phyloP scores from a whole-genome alignment of 2,113 vertebrate species.

The Polyodon spathula region DNA sequence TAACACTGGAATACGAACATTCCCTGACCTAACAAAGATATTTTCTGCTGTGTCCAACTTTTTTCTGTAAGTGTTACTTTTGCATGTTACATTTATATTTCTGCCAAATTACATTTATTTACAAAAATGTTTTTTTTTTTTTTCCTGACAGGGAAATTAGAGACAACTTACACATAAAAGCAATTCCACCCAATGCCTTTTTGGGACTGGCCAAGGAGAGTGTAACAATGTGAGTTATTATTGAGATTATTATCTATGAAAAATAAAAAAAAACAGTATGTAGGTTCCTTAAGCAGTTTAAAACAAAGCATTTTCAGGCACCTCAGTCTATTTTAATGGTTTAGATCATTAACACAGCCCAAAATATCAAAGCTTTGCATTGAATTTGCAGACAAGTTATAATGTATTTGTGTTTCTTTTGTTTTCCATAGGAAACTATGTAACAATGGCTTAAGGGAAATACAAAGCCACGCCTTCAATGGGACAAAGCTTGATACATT shows the following conservation, averaged over 20 bases:
- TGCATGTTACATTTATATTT: not conserved
- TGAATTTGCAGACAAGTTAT: too few species aligned
- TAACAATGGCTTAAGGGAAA: slow-evolving; percentile 64
- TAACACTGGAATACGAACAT: slow-evolving; percentile 55
- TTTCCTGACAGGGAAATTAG: slow-evolving; percentile 54
- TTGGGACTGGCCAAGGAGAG: slow-evolving; percentile 62
- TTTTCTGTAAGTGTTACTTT: slow-evolving; percentile 53
- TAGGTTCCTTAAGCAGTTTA: not conserved
- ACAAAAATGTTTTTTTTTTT: not conserved
- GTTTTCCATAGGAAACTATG: slow-evolving; percentile 45
- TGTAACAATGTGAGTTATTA: slow-evolving; percentile 52
- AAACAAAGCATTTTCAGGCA: too few species aligned
- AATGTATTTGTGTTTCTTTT: slow-evolving; percentile 5
- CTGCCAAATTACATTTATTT: not conserved
- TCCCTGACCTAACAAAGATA: slow-evolving; percentile 62
- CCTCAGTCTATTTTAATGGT: too few species aligned
- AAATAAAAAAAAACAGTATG: too few species aligned
- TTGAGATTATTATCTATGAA: too few species aligned
- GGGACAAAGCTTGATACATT: slow-evolving; percentile 58
- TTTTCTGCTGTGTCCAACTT: slow-evolving; percentile 58
- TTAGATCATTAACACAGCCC: too few species aligned
- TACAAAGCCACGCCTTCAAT: slow-evolving; percentile 63
- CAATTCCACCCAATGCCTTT: slow-evolving; percentile 57
- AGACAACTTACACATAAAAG: slow-evolving; percentile 57
- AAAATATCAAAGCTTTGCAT: too few species aligned